Evolutionary conservation across 2,888 invertebrate genomes (phyloP).

Genomic region (Tenthredo amoena): DNA sequence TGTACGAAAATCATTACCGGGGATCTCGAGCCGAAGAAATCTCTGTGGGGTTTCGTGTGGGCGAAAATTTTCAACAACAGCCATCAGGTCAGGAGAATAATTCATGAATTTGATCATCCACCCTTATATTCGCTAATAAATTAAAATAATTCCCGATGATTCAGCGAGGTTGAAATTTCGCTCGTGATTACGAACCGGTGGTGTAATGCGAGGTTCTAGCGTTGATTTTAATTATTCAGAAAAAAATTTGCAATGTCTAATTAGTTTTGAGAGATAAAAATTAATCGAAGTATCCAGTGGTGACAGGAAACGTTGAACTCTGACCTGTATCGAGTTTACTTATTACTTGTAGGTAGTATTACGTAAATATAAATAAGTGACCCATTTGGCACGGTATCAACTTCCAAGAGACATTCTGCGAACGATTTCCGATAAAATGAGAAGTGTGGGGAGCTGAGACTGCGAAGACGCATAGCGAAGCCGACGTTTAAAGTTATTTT

Average conservation of each 20-base stretch:
- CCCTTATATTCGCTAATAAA: neutral
- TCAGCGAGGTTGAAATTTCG: neutral
- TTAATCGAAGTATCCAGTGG: neutral
- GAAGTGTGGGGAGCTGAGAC: constrained; percentile 47
- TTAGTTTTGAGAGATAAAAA: neutral
- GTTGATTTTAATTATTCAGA: neutral
- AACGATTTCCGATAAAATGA: constrained; percentile 49
- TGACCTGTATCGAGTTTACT: constrained; percentile 26
- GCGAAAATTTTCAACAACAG: constrained; percentile 45
- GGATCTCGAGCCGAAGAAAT: constrained; percentile 6
- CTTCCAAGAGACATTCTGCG: constrained; percentile 69
- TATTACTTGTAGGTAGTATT: neutral
- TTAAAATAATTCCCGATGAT: neutral
- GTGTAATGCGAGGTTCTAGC: neutral
- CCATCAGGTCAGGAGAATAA: constrained; percentile 39
- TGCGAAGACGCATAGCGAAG: constrained; percentile 7
- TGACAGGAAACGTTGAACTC: constrained; percentile 44
- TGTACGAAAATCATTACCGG: neutral
- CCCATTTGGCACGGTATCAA: constrained; percentile 71
- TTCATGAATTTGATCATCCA: neutral
- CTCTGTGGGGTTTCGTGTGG: constrained; percentile 31
- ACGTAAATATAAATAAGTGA: constrained; percentile 59
- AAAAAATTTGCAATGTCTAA: neutral
- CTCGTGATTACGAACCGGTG: neutral
- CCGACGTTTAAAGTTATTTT: constrained; percentile 70